Evolutionary conservation across 2,888 invertebrate species (phyloP).

Genomic region (Amphipyra berbera): DNA sequence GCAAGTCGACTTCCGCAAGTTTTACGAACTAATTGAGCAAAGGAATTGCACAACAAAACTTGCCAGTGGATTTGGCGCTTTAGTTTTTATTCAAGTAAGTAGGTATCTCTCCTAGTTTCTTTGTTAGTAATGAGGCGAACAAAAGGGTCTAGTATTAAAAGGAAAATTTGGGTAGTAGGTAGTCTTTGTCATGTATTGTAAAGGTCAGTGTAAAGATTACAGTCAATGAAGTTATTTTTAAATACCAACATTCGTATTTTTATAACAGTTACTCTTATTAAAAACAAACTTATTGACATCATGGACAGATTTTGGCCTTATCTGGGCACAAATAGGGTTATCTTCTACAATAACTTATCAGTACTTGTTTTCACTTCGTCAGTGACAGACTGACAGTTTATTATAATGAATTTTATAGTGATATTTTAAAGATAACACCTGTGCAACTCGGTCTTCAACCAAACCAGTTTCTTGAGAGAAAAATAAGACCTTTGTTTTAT

Average conservation of each 20-base stretch:
- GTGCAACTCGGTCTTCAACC: constrained; percentile 12
- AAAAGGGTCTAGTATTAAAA: constrained; percentile 17
- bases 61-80: no score
- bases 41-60: no score
- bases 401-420: constrained; percentile 43
- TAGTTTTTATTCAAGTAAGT: no score
- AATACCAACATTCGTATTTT: constrained; percentile 28
- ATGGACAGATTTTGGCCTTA: constrained; percentile 70
- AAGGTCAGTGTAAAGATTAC: constrained; percentile 38
- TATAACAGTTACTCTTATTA: constrained; percentile 38
- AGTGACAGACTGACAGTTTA: constrained; percentile 56
- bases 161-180: constrained; percentile 13
- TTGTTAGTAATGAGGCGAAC: constrained; percentile 3
- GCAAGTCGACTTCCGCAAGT: no score
- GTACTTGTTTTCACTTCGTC: constrained; percentile 68
- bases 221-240: constrained; percentile 35
- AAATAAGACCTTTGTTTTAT: constrained; percentile 5
- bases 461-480: constrained; percentile 6
- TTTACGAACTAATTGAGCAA: no score
- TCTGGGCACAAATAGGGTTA: constrained; percentile 74
- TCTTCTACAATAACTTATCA: constrained; percentile 71
- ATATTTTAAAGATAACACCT: constrained; percentile 51
- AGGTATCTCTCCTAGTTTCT: no score
- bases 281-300: constrained; percentile 66
- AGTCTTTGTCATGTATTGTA: constrained; percentile 22